Base-by-base conservation (phyloP, 1,140 invertebrate species). In the Probaryconus sp. region DNA sequence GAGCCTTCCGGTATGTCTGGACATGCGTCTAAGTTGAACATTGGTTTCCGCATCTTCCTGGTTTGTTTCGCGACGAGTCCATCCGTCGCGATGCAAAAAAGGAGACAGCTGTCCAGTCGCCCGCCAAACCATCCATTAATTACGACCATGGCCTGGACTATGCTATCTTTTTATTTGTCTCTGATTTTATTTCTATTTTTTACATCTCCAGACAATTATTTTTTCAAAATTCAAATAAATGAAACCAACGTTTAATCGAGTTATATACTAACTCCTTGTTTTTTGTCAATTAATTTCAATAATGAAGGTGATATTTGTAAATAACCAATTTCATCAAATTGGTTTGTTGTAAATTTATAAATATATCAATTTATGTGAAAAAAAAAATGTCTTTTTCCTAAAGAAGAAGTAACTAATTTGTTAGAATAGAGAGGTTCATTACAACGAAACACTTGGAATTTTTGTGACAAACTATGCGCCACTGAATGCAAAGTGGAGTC, bases 121-220 rank as follows among this genome's bases (percentile, higher is more conserved):
- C 81, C 82, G 81, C 84, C 84, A 85, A 87, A 86, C 86, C 85
- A 79, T 71, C 80, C 82, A 87, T 87, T 87, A 87, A 87, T 87
- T 87, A 87, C 79, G 28, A 9, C 33, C 55, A 31, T 72, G 55
- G 35, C 13, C 42, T 35, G 6, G 43, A 35, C 13, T 33, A 60
- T 7, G 55, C 17, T 30, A 18, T 63, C 48, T 40, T 21, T 60
- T 60, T 45, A 50, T 64, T 53, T 53, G 20, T 37, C 48, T 50
- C 10, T 31, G 56, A 17, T 31, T 65, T 45, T 71, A 55, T 55
- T 51, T 60, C 47, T 17, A 5, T 45, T 43, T 43, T 7, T 24
- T 26, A 40, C 2, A 11, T 20, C 26, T 10, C 7, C 11, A 28
- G 33, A 48, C 30, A 56, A 60, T 68, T 20, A 42, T 50, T 60